These are phyloP conservation scores for Schizothorax lantsangensis DNA, from an alignment of 2,797 vertebrate genomes.

Conservation along the genomic window DNA sequence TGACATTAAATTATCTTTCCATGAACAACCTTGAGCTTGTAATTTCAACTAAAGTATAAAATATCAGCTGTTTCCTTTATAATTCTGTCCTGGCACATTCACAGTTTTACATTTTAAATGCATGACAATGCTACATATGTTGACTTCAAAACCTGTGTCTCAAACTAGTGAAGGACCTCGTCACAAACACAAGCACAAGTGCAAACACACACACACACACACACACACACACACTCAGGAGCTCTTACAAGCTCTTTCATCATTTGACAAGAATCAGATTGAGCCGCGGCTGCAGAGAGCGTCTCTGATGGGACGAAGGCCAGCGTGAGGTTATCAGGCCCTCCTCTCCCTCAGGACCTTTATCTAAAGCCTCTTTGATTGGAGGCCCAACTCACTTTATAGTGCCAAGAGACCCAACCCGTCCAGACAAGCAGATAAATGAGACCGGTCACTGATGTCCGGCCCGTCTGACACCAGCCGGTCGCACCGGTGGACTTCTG, in stretches of 20 bases:
- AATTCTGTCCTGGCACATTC: background rate
- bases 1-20: background rate
- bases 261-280: conserved; percentile 67
- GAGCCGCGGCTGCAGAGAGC: conserved; percentile 53
- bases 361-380: conserved; percentile 59
- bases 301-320: conserved; percentile 49
- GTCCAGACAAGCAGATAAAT: conserved; percentile 27
- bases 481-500: background rate
- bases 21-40: background rate
- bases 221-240: conserved; percentile 51
- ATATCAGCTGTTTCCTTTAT: background rate
- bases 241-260: conserved; percentile 65
- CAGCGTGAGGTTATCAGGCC: conserved; percentile 57
- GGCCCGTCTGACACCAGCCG: conserved; percentile 27
- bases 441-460: conserved; percentile 33
- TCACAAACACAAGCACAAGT: conserved; percentile 3
- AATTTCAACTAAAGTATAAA: background rate
- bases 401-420: conserved; percentile 29
- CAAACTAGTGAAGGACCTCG: background rate
- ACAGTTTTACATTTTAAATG: background rate
- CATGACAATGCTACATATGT: background rate
- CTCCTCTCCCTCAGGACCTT: conserved; percentile 42
- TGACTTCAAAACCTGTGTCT: background rate
- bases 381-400: conserved; percentile 34
- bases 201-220: conserved; percentile 32